Base-by-base conservation (phyloP, 2,113 vertebrate genomes). In the Malurus elegans region DNA sequence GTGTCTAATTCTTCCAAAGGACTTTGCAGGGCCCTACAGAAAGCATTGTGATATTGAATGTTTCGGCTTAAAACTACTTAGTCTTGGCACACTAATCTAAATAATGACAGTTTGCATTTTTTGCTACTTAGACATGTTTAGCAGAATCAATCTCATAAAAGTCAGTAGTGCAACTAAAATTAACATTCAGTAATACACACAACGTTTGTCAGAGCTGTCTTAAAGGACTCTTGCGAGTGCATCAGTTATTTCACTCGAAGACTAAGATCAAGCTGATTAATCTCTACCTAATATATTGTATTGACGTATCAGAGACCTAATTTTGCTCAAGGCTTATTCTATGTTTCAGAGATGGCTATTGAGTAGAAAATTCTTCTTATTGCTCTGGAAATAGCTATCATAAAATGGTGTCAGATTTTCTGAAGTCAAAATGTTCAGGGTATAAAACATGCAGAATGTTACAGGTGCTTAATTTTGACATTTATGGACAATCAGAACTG, bases 301-400 rank as follows among this genome's bases (percentile, higher is more conserved):
- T 38, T n/a, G 58, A 47, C 16, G 3, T 50, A 45, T 17, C 23
- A 42, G 58, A 79, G 23, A 79, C 42, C 36, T 86, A 34, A 70
- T 86, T 91, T 86, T 8, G 2, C 38, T 83, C 58, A 51, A 86
- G 54, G 32, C 29, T 79, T 67, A 67, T 4, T 81, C 21, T 11
- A 21, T 66, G 29, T 20, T 2, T 45, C 79, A 88, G 58, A 70
- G 42, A 31, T 53, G 65, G 44, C 34, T 76, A 13, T 62, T 4
- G 7, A 82, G 45, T n/a, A 72, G 54, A 74, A 82, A 79, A 40
- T 67, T 73, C 15, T 47, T 85, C 85, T 85, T 73, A 64, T 69
- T 92, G 25, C 71, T 83, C 71, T 90, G 64, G 54, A 88, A 88
- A 70, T 81, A 86, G 69, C n/a, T 64, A 45, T 53, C 48, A 58